Evolutionary conservation across 1,140 invertebrate species (phyloP), one percentile per base, ranked within the genome.

Genomic region (Tyrophagus putrescentiae): DNA sequence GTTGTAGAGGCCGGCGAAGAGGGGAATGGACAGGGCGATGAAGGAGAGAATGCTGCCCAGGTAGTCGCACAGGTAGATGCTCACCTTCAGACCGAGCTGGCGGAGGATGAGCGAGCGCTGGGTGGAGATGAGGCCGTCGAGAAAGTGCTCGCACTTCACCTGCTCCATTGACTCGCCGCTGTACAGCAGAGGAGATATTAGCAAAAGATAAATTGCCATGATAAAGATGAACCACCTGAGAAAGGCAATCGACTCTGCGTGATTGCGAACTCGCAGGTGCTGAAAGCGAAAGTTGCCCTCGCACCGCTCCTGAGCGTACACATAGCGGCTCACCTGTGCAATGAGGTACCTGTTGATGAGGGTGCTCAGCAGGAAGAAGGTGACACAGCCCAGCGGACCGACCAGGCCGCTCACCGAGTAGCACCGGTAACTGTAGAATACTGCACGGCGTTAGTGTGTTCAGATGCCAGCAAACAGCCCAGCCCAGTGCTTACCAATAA

Each of bases 211-310:
- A 48, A 48, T 9, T 18, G 18, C 45, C 23, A 6, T 21, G 23
- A 21, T 48, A 7, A 48, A 18, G 18, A 7, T 21, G 31, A 7
- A 18, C 31, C 18, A 48, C 45, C 45, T 48, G 6, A 36, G 13
- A 60, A 82, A 81, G 3, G 80, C 80, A 61, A 80, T 75, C 1
- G 78, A 75, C 68, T 82, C 80, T n/a, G 76, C 72, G 69, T 80
- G 75, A 1, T 72, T 69, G 44, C 80, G 67, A 13, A 82, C 70
- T 63, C 78, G 77, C 75, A 81, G 76, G 65, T 82, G 80, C 57
- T 78, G 73, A 64, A 67, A 80, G 74, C 79, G 73, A 65, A 81
- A 81, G 70, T 80, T 72, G 50, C 80, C 80, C 68, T 82, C 80
- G 62, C 68, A 72, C 66, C 72, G 71, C 64, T 82, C 79, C 68